Base-by-base conservation (phyloP, 2,113 vertebrate genomes). In the Eulemur rufifrons region DNA sequence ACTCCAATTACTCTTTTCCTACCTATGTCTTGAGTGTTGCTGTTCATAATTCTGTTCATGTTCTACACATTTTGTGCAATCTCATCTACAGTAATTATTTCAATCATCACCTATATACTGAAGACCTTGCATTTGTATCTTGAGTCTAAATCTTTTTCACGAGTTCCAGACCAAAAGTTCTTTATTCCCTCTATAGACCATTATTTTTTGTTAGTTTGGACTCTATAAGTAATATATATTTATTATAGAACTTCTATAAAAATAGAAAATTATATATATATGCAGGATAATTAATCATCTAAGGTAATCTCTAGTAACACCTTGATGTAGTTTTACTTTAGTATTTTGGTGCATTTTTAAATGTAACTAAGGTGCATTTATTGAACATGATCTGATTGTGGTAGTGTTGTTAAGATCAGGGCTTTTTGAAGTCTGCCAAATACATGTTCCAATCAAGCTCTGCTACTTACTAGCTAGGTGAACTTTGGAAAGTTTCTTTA, bases 401-500 rank as follows among this genome's bases (percentile, higher is more conserved):
- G 37, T 85, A 42, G 66, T 73, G 8, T 90, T 23, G 12, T 89
- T 95, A 91, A 73, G 77, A 88, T 29, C 18, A 63, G 54, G 37
- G 32, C 37, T 95, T 71, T 86, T 71, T 86, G 63, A 95, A 45
- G 54, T 84, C 34, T 84, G 47, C 50, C 69, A 37, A 88, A 66
- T 84, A 45, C 5, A 89, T 4, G 64, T 92, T 90, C n/a, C 50
- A 37, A 25, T 93, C 20, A 83, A 90, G 17, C 42, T 73, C 69
- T 66, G 14, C n/a, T 86, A 42, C 10, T 81, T 56, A 56, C 21
- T 84, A 83, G 45, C 39, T 27, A 23, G 42, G 23, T 89, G 76
- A 93, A 87, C 34, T 83, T 93, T 64, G 52, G 73, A 56, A 92
- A 66, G 20, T 86, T 64, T 80, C 71, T 95, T 90, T 50, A 92